A percentile compares a stretch with the other conserved stretches of the same genome.
phyloP scores from a whole-genome alignment of 1,140 invertebrate species.

The Pentalonia nigronervosa region DNA sequence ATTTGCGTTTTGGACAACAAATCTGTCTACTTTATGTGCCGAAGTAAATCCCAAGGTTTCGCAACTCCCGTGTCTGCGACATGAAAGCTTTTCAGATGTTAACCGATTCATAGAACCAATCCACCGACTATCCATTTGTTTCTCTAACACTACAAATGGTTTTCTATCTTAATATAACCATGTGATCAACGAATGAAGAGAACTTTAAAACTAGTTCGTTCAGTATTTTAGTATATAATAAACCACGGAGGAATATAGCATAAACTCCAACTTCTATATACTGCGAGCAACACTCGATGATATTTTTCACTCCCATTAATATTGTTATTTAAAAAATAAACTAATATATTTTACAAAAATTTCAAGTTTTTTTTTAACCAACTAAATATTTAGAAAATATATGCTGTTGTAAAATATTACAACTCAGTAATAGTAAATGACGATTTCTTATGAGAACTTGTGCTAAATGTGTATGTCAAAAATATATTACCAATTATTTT shows the following conservation, averaged over 20 bases:
- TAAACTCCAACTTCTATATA: not conserved
- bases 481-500: not conserved
- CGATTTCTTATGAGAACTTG: not conserved
- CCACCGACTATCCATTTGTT: not conserved
- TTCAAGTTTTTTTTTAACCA: too few relatives aligned
- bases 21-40: not conserved
- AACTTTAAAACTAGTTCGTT: not conserved
- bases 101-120: not conserved
- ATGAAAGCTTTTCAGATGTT: not conserved
- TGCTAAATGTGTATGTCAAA: not conserved
- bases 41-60: not conserved
- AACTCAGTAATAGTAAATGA: not conserved
- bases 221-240: not conserved
- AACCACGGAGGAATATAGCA: not conserved
- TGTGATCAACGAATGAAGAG: not conserved
- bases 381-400: not conserved
- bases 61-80: not conserved
- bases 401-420: not conserved
- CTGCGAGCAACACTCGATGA: not conserved
- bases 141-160: not conserved
- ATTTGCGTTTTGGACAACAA: constrained; percentile 36
- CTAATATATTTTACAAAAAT: too few relatives aligned
- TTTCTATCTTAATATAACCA: not conserved
- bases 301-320: not conserved
- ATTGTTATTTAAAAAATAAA: not conserved